phyloP scores from a whole-genome alignment of 2,113 vertebrate species.

The Alethe castanea region DNA sequence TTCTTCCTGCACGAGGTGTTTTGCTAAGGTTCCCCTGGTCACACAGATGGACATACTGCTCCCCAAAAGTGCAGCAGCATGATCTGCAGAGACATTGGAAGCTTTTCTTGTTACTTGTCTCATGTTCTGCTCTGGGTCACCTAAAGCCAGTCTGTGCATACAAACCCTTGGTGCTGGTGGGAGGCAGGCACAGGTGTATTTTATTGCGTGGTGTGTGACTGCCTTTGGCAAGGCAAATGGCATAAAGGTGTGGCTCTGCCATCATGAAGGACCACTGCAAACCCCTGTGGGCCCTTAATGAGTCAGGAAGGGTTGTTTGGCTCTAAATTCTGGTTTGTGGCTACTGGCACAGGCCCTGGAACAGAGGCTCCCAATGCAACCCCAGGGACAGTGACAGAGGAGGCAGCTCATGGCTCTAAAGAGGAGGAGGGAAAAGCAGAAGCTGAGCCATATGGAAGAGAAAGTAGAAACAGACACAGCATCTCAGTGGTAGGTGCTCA shows the following conservation, averaged over 20 bases:
- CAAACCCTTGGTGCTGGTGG: fast-evolving
- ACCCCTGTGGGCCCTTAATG: not conserved
- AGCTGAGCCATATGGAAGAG: not conserved
- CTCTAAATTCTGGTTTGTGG: not conserved
- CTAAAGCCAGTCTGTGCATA: not conserved
- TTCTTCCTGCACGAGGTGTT: not conserved
- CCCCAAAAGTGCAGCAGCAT: not conserved
- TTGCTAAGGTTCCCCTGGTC: not conserved
- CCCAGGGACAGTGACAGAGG: not conserved
- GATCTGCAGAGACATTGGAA: not conserved
- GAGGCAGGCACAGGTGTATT: not conserved
- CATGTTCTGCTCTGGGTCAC: not conserved
- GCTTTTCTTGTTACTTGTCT: not conserved
- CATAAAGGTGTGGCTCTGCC: not conserved
- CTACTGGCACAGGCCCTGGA: not conserved
- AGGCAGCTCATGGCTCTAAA: not conserved
- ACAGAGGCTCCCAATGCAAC: not conserved
- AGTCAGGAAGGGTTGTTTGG: not conserved
- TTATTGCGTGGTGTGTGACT: not conserved
- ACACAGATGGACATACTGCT: fast-evolving
- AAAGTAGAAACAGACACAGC: not conserved
- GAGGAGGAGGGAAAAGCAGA: not conserved
- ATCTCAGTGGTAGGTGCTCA: not conserved
- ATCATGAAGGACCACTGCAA: not conserved
- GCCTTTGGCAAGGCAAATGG: not conserved